A percentile compares a stretch with the other conserved stretches of the same genome.
Conservation (phyloP, 2,113 vertebrate genomes). For the Tetraodon nigroviridis region DNA sequence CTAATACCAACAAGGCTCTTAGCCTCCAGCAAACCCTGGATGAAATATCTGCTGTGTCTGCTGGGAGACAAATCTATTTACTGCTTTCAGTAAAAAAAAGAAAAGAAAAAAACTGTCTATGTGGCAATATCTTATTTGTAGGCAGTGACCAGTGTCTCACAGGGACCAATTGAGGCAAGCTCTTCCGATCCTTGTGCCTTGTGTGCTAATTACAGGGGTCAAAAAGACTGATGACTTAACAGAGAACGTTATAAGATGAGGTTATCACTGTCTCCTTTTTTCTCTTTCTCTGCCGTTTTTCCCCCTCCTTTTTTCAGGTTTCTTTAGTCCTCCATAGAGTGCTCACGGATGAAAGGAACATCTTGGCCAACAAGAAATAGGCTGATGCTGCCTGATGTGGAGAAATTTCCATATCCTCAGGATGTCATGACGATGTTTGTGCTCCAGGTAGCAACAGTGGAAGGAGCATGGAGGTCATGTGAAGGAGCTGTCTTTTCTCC, state of each 20-base stretch:
- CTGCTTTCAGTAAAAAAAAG: constrained; percentile 43
- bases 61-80: constrained; percentile 72
- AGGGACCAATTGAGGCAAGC: constrained; percentile 70
- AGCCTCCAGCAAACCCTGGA: constrained; percentile 58
- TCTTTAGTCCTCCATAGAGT: constrained; percentile 4
- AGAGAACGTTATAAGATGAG: constrained; percentile 55
- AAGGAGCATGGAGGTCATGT: constrained; percentile 38
- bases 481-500: constrained; percentile 33
- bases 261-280: constrained; percentile 36
- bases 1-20: constrained; percentile 63
- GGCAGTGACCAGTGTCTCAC: constrained; percentile 62
- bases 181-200: constrained; percentile 60
- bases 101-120: constrained; percentile 67
- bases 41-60: constrained; percentile 71
- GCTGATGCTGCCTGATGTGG: constrained; percentile 24
- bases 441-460: constrained; percentile 40
- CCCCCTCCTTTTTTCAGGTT: constrained; percentile 9
- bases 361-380: constrained; percentile 27
- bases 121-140: constrained; percentile 72
- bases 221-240: constrained; percentile 71
- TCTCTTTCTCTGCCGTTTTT: neutral
- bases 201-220: constrained; percentile 73
- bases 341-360: constrained; percentile 24
- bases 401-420: constrained; percentile 37
- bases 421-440: constrained; percentile 31